phyloP scores from a whole-genome alignment of 2,888 invertebrate species.

The Mystacides longicornis region DNA sequence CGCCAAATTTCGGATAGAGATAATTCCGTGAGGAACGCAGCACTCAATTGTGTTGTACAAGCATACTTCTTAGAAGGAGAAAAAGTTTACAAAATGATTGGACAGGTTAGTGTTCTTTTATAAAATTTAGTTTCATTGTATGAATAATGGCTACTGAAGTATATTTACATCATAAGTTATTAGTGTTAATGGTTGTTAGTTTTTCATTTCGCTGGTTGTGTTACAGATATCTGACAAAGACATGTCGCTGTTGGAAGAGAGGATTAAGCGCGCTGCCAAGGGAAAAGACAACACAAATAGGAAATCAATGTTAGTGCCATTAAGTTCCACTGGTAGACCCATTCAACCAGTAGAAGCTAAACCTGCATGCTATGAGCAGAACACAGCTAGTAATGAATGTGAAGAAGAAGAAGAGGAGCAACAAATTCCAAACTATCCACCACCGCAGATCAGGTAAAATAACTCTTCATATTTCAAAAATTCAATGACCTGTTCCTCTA shows the following conservation, averaged over 20 bases:
- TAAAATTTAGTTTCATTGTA: too few relatives aligned
- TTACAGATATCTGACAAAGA: conserved; percentile 94
- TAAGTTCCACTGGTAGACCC: conserved; percentile 40
- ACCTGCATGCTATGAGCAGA: not conserved
- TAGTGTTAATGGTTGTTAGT: too few relatives aligned
- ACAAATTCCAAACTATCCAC: conserved; percentile 24
- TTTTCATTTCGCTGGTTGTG: too few relatives aligned
- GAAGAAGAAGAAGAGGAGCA: conserved; percentile 36
- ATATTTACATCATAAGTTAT: too few relatives aligned
- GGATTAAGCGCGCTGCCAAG: conserved; percentile 86
- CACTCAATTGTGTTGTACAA: conserved; percentile 86
- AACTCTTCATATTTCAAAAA: too few relatives aligned
- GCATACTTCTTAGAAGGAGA: conserved; percentile 90
- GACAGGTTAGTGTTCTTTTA: conserved; percentile 55
- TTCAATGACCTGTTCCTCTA: not conserved
- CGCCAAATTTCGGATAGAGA: conserved; percentile 94
- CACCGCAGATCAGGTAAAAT: conserved; percentile 21
- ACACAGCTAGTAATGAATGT: conserved; percentile 1
- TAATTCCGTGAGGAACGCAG: conserved; percentile 91
- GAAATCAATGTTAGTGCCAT: conserved; percentile 41
- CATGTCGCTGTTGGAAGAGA: conserved; percentile 85
- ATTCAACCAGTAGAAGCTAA: conserved; percentile 28
- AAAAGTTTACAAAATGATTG: conserved; percentile 82
- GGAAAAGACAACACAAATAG: conserved; percentile 48
- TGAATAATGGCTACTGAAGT: too few relatives aligned